Evolutionary conservation across 1,140 invertebrate species (phyloP).

Genomic region (Oppia nitens): DNA sequence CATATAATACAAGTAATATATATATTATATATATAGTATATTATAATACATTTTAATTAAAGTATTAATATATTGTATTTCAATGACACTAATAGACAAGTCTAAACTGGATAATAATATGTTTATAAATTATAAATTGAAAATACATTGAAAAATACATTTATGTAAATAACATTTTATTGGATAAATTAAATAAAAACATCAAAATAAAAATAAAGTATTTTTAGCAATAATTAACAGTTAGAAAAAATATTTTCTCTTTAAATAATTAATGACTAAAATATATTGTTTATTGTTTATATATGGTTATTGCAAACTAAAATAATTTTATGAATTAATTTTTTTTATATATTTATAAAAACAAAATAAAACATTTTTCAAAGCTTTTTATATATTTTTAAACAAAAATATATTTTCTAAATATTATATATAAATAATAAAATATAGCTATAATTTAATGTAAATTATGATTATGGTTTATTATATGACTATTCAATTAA

Average conservation of each 20-base stretch:
- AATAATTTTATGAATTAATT: background rate
- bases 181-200: background rate
- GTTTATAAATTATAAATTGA: background rate
- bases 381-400: background rate
- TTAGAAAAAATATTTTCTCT: background rate
- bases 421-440: too few species aligned
- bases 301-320: background rate
- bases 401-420: background rate
- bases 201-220: background rate
- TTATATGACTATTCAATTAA: too few species aligned
- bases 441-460: too few species aligned
- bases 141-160: background rate
- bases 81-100: too few species aligned
- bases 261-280: background rate
- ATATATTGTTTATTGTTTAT: background rate
- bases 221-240: background rate
- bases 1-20: background rate
- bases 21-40: background rate
- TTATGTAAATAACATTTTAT: background rate
- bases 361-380: background rate
- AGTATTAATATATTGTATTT: too few species aligned
- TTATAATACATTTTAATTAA: too few species aligned
- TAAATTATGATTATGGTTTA: too few species aligned
- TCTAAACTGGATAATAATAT: background rate
- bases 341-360: background rate